phyloP scores from a whole-genome alignment of 2,113 vertebrate species.

The Poeciliopsis retropinna region DNA sequence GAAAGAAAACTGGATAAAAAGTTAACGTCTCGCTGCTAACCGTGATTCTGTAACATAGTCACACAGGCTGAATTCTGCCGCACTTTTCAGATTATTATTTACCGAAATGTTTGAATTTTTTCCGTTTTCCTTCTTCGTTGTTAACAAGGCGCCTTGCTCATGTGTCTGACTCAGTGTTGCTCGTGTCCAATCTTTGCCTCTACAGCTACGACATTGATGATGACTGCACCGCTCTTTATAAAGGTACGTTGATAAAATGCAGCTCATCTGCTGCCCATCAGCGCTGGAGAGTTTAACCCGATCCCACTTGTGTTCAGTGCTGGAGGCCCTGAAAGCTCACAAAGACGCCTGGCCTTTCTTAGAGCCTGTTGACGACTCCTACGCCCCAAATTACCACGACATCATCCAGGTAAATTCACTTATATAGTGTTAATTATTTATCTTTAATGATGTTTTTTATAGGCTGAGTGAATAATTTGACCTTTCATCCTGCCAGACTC shows the following conservation, averaged over 20 bases:
- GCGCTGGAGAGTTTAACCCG: not conserved
- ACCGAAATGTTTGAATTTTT: no score
- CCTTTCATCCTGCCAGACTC: conserved; percentile 78
- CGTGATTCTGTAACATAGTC: no score
- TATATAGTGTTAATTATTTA: not conserved
- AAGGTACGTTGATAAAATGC: conserved; percentile 81
- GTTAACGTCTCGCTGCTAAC: no score
- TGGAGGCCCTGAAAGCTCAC: conserved; percentile 93
- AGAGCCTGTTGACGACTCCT: conserved; percentile 96
- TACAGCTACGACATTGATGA: conserved; percentile 95
- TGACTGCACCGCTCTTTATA: conserved; percentile 95
- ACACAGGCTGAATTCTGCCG: no score
- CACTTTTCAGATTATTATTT: no score
- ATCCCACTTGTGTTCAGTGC: conserved; percentile 77
- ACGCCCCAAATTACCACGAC: conserved; percentile 94
- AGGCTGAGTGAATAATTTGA: not conserved
- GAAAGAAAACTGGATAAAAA: no score
- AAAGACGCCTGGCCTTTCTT: conserved; percentile 98
- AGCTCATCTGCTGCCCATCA: not conserved
- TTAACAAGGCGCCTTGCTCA: no score
- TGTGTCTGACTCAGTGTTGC: not conserved
- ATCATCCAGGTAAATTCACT: conserved; percentile 89
- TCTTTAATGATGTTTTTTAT: not conserved
- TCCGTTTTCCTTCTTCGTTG: no score
- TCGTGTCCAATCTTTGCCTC: conserved; percentile 32